Conservation (phyloP, 2,113 vertebrate genomes). For the Butorides virescens region DNA sequence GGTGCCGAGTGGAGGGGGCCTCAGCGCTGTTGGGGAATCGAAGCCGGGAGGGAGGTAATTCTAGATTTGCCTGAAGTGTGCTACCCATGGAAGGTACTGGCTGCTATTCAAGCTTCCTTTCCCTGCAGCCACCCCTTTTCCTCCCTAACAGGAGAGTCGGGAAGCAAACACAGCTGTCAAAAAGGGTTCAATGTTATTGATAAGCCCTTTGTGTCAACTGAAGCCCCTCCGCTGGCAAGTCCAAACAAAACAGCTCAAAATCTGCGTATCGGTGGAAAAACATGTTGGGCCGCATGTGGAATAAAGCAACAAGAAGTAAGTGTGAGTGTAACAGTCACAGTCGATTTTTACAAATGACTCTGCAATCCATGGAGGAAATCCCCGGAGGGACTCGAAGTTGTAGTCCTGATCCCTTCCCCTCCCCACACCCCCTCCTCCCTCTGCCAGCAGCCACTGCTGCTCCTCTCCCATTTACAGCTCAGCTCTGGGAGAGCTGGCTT, state of each 20-base stretch:
- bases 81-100: slow-evolving; percentile 30
- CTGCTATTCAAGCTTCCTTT: slow-evolving; percentile 37
- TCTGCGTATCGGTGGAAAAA: slow-evolving; percentile 33
- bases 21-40: not conserved
- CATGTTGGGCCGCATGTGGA: slow-evolving; percentile 2
- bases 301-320: slow-evolving; percentile 37
- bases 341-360: slow-evolving; percentile 41
- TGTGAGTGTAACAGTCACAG: not conserved
- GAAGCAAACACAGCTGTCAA: slow-evolving; percentile 71
- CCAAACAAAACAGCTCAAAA: slow-evolving; percentile 66
- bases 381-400: not conserved
- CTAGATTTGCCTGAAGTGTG: slow-evolving; percentile 43
- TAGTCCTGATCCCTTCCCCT: not conserved
- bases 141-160: not conserved
- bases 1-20: not conserved
- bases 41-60: slow-evolving; percentile 30
- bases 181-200: slow-evolving; percentile 59
- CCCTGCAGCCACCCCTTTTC: slow-evolving; percentile 19
- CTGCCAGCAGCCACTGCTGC: not conserved
- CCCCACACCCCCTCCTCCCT: not conserved
- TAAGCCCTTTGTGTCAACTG: slow-evolving; percentile 64
- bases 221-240: slow-evolving; percentile 33
- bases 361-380: slow-evolving; percentile 15
- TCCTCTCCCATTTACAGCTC: not conserved
- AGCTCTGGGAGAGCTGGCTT: not conserved